Percentiles rank a stretch among this genome's conserved stretches.
Evolutionary conservation across 2,113 vertebrate genomes (phyloP).

Genomic region (Tragelaphus scriptus): DNA sequence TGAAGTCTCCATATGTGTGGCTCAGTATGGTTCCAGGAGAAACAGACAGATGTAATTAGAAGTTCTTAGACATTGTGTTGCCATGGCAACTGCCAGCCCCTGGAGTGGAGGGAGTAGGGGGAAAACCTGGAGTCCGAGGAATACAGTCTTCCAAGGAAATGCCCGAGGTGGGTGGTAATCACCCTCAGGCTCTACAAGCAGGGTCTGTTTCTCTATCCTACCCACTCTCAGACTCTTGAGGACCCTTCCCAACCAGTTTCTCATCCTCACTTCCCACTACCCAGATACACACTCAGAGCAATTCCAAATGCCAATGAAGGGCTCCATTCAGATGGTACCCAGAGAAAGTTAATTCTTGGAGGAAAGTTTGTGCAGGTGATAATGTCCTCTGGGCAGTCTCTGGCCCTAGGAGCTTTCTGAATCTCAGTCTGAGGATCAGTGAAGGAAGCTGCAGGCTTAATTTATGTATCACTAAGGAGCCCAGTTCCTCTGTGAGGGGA

Average conservation of each 20-base stretch:
- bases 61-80: slow-evolving; percentile 58
- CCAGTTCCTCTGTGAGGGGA: background rate
- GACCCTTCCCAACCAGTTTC: background rate
- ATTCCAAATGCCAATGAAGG: background rate
- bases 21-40: slow-evolving; percentile 46
- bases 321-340: background rate
- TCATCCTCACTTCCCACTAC: background rate
- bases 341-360: background rate
- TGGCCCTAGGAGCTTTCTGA: background rate
- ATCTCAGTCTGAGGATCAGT: background rate
- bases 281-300: background rate
- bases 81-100: slow-evolving; percentile 59
- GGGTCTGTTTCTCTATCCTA: background rate
- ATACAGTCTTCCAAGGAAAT: slow-evolving; percentile 32
- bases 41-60: slow-evolving; percentile 69
- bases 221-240: background rate
- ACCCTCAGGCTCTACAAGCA: background rate
- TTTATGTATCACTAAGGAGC: background rate
- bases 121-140: accelerated
- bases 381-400: background rate
- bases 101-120: slow-evolving; percentile 32
- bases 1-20: slow-evolving; percentile 65
- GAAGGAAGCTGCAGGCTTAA: background rate
- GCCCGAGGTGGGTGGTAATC: background rate
- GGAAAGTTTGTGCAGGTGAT: background rate